phyloP scores from a whole-genome alignment of 2,113 vertebrate genomes.

The Leiothrix lutea region DNA sequence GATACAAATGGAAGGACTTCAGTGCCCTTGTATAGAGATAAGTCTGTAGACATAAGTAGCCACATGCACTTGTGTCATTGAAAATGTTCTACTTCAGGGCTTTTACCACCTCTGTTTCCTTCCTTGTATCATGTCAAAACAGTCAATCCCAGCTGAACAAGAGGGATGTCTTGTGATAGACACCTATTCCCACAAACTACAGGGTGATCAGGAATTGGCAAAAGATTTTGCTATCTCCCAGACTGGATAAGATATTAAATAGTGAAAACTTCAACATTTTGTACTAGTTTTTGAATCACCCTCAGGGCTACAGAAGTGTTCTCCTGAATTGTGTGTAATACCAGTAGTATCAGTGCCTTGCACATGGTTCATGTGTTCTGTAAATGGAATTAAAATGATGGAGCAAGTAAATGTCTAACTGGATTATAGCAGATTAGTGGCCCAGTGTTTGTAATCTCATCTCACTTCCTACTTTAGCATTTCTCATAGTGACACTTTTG shows the following conservation, averaged over 20 bases:
- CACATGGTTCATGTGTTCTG: neutral
- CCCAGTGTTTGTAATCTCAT: neutral
- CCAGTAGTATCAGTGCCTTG: neutral
- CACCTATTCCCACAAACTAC: neutral
- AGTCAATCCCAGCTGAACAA: neutral
- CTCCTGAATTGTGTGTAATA: neutral
- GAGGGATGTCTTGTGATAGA: neutral
- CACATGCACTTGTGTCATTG: rapidly evolving
- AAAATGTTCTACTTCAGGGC: neutral
- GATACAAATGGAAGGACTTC: neutral
- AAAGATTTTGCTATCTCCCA: neutral
- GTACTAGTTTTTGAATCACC: neutral
- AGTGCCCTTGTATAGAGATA: neutral
- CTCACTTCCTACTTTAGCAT: neutral
- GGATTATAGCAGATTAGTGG: neutral
- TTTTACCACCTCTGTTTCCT: neutral
- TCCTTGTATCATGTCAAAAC: neutral
- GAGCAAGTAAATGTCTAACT: neutral
- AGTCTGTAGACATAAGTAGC: neutral
- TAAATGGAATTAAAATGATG: neutral
- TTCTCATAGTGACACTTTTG: neutral
- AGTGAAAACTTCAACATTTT: neutral
- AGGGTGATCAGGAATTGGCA: neutral
- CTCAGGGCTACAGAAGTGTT: neutral
- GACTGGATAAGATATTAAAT: neutral